Evolutionary conservation across 2,113 vertebrate genomes (phyloP), one percentile per base, ranked within the genome.

Genomic region (Corythornis cristatus): DNA sequence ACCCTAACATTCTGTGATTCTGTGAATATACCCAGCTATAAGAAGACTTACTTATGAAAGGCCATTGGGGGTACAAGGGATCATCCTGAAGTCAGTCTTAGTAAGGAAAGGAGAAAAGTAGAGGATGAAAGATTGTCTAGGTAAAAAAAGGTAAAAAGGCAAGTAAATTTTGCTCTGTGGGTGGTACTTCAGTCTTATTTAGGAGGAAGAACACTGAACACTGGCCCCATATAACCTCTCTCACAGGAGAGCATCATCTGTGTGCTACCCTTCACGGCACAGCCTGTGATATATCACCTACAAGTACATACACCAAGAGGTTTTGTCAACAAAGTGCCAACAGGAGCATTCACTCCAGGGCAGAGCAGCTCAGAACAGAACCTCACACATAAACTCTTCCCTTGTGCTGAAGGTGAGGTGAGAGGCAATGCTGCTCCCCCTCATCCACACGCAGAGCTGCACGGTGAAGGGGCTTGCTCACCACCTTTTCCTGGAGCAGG

Each of bases 401-500:
- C 67, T 43, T 1, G 1, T 50, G 70, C 56, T 71, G 9, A 25
- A 11, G 8, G 68, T 4, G 67, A 60, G 74, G 31, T 2, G 12
- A 58, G 71, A 31, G 83, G 25, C 46, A 21, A 19, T 4, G 37
- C 58, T 4, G 3, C 19, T 62, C 7, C 12, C 45, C 60, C 58
- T 57, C 74, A 73, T 65, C 50, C 4, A 0, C 11, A 23, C 6
- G 51, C 46, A 9, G 19, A 53, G 66, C 64, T 20, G 5, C 5
- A 1, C 3, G 5, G 1, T 1, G 29, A 1, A 42, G 37, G 45
- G 40, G 61, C 82, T 79, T 3, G 0, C 62, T 75, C 35, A 13
- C 11, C 57, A 33, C 54, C 60, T 83, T 43, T 40, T 51, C 61
- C 85, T 50, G 9, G 3, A 90, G 70, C 7, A 3, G 16, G 21